phyloP scores from a whole-genome alignment of 2,113 vertebrate genomes.

The Xiphorhynchus elegans region DNA sequence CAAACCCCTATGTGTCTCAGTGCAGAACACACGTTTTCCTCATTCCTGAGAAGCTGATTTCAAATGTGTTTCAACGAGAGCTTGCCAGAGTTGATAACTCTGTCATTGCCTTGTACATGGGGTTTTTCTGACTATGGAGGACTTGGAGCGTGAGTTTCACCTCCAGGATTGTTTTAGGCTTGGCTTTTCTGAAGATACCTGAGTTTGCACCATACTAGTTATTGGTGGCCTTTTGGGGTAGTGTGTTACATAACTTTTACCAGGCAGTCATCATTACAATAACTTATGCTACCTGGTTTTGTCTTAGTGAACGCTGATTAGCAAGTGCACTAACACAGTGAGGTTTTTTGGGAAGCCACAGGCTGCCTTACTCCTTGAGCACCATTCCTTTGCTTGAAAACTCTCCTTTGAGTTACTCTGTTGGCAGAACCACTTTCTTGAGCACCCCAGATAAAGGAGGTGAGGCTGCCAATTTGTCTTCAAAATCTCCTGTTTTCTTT shows the following conservation, averaged over 20 bases:
- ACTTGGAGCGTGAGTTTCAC: neutral
- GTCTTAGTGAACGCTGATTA: neutral
- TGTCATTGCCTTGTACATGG: neutral
- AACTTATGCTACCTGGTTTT: neutral
- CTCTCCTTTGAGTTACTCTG: neutral
- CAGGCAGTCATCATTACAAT: neutral
- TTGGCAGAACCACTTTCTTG: neutral
- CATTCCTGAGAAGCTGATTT: neutral
- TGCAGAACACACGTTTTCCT: neutral
- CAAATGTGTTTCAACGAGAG: neutral
- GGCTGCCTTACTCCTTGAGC: neutral
- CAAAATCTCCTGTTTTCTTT: constrained; percentile 18
- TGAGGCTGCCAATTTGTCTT: constrained; percentile 24
- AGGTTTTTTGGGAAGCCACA: neutral
- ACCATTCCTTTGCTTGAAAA: neutral
- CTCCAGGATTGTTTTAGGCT: neutral
- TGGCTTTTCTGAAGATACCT: neutral
- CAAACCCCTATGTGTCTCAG: neutral
- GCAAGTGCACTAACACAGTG: neutral
- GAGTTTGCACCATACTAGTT: neutral
- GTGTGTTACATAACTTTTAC: neutral
- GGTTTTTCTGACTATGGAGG: neutral
- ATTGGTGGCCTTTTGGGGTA: neutral
- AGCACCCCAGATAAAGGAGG: neutral
- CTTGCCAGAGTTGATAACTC: neutral